Conservation (phyloP, 1,140 invertebrate species). For the Ditylenchus dipsaci region DNA sequence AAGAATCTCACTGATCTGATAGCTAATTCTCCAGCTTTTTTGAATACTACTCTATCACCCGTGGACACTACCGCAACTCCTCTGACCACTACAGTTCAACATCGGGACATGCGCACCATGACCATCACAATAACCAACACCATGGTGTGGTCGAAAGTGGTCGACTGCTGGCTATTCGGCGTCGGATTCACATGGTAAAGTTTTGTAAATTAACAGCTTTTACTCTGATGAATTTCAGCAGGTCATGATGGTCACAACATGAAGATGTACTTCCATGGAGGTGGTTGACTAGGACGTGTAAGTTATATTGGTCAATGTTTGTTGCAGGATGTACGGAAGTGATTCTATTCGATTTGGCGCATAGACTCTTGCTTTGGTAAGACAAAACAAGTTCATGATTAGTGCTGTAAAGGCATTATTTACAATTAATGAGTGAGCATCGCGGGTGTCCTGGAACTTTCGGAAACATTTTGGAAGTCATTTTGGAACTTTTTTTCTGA, state of each 20-base stretch:
- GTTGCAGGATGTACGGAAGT: slow-evolving; percentile 38
- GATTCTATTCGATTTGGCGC: slow-evolving; percentile 50
- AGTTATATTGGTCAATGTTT: too few relatives aligned
- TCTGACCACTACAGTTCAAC: neutral
- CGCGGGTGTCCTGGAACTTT: too few relatives aligned
- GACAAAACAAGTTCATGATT: too few relatives aligned
- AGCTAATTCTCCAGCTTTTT: neutral
- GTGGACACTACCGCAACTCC: neutral
- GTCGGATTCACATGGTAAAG: neutral
- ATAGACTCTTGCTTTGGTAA: slow-evolving; percentile 14
- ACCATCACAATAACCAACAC: neutral
- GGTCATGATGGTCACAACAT: slow-evolving; percentile 12
- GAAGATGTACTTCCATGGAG: slow-evolving; percentile 52
- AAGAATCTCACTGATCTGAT: neutral
- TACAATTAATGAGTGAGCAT: neutral
- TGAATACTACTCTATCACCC: neutral
- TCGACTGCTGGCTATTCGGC: neutral
- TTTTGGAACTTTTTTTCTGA: too few relatives aligned
- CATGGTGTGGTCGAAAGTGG: neutral
- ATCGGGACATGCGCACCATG: neutral
- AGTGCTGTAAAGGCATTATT: too few relatives aligned
- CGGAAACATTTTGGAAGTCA: too few relatives aligned
- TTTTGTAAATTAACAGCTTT: neutral
- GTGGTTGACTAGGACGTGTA: too few relatives aligned
- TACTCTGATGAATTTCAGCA: neutral